Evolutionary conservation across 2,113 vertebrate species (phyloP), one percentile per base, ranked within the genome.

Genomic region (Scytalopus superciliaris): DNA sequence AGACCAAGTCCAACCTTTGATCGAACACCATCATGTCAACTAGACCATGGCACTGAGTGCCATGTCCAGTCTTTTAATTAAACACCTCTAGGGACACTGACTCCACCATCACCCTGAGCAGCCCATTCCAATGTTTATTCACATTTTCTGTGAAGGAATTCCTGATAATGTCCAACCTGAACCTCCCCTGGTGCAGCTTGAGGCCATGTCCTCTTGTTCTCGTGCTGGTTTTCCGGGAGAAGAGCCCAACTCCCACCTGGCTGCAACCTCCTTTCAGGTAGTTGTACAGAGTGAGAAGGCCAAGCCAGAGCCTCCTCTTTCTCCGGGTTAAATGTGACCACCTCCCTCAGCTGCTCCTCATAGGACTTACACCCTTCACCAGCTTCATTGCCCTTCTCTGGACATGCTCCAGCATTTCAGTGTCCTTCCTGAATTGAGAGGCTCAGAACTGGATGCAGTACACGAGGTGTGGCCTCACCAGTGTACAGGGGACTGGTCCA

Each of bases 351-450:
- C 27, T 30, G 2, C 15, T 52, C 28, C 27, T 67, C 24, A 33
- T 0, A 33, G 37, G 25, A 64, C 30, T 35, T 73, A 18, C 35
- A 31, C 47, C 87, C 25, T 49, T 56, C 31, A 5, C 35, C 2
- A 69, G 11, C 21, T 47, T 27, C 3, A 3, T 1, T 49, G 17
- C 12, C 55, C 30, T 23, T 49, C 70, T 35, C 47, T 76, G 63
- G 40, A 35, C 21, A 19, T 0, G 0, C 8, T 69, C 47, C 49
- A 70, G 25, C 55, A 47, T 17, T 22, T 37, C 35, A 28, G 2
- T 19, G 30, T 56, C 64, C 35, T 24, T 37, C 27, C 56, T 50
- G 27, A 44, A 17, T 0, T 14, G 47, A 42, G 25, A 35, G 31
- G 6, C 2, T 27, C 72, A 77, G 35, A 56, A 50, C 12, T 63